Percentiles rank a stretch among this genome's conserved stretches.
Conservation (phyloP, 2,888 invertebrate species). For the Carterocephalus palaemon region DNA sequence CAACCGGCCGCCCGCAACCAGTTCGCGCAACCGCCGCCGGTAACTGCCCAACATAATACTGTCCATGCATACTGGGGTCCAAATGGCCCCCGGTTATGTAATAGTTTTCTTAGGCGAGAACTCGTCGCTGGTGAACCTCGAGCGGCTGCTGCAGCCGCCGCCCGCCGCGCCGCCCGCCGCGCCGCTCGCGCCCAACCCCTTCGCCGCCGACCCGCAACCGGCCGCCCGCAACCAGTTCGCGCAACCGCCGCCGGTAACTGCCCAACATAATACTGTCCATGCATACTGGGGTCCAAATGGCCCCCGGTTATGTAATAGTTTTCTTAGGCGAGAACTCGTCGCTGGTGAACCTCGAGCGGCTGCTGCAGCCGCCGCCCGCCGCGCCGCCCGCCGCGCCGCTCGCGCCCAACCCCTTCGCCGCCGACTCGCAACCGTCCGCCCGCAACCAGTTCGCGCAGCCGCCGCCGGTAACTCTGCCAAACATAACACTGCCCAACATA, state of each 20-base stretch:
- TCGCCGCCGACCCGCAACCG: conserved; percentile 50
- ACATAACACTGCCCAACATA: no score
- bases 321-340: conserved; percentile 98
- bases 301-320: conserved; percentile 95
- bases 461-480: conserved; percentile 41
- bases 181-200: conserved; percentile 65
- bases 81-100: conserved; percentile 97
- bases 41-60: conserved; percentile 28
- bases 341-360: conserved; percentile 97
- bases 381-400: conserved; percentile 61
- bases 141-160: conserved; percentile 94
- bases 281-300: conserved; percentile 86
- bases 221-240: conserved; percentile 43
- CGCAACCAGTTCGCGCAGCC: conserved; percentile 47
- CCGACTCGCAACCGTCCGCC: conserved; percentile 34
- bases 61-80: no score
- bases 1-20: conserved; percentile 36
- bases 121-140: conserved; percentile 97
- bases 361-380: no score
- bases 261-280: background rate
- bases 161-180: no score
- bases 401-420: conserved; percentile 71
- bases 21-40: conserved; percentile 48
- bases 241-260: conserved; percentile 44
- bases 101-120: conserved; percentile 98